Conservation (phyloP, 1,140 invertebrate genomes). For the Chironomus striatipennis region DNA sequence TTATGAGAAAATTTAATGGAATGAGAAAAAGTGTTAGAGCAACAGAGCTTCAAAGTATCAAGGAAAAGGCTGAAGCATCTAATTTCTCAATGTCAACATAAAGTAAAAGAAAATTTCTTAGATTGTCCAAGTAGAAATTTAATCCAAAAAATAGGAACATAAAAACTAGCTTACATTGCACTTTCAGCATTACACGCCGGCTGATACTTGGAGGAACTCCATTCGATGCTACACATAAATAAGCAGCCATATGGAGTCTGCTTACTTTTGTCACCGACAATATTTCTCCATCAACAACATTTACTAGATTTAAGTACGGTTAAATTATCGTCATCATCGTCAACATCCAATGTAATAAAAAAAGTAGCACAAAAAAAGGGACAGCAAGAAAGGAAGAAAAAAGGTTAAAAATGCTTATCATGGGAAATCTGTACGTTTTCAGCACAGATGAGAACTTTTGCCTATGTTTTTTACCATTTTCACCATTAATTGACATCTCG, state of each 20-base stretch:
- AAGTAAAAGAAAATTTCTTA: constrained; percentile 31
- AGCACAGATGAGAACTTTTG: neutral
- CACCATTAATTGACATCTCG: constrained; percentile 76
- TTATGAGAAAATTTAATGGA: neutral
- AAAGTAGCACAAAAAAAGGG: no score
- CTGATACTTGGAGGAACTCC: constrained; percentile 81
- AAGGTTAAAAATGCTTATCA: constrained; percentile 18
- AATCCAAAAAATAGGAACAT: no score
- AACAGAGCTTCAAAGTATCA: no score
- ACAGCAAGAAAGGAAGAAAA: neutral
- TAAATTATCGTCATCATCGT: neutral
- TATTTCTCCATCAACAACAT: constrained; percentile 75
- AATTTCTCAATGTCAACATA: neutral
- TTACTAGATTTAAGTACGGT: constrained; percentile 50
- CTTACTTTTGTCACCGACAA: constrained; percentile 80
- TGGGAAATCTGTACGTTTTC: neutral
- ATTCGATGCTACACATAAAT: constrained; percentile 79
- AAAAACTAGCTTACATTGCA: constrained; percentile 71
- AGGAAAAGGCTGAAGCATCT: no score
- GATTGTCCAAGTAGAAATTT: no score
- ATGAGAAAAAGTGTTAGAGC: neutral
- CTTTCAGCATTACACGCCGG: constrained; percentile 70
- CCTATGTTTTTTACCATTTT: constrained; percentile 52
- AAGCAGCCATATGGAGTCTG: constrained; percentile 82
- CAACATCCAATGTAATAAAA: neutral